These are phyloP conservation scores for Plumapathes pennacea DNA, from an alignment of 92 coral and sea anemone genomes.

Conservation along the genomic window DNA sequence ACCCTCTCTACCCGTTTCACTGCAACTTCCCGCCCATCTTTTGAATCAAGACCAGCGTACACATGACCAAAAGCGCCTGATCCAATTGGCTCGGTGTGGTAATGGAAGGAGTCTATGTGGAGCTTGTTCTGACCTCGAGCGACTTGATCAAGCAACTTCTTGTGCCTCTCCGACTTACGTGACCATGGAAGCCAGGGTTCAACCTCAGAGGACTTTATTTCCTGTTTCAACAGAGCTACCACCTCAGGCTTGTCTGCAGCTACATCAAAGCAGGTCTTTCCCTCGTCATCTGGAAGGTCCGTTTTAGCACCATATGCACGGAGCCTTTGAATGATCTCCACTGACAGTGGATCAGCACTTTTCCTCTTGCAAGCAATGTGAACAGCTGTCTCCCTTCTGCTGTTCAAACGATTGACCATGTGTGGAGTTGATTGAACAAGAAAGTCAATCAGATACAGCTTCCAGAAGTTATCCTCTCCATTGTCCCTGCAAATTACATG, in stretches of 20 bases:
- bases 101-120: conserved; percentile 13
- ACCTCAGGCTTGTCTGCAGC: conserved; percentile 3
- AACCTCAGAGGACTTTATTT: neutral
- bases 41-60: conserved; percentile 37
- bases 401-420: too few species aligned
- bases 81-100: conserved; percentile 32
- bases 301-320: too few species aligned
- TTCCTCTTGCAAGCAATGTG: too few species aligned
- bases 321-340: too few species aligned
- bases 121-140: conserved; percentile 27
- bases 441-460: too few species aligned
- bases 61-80: conserved; percentile 47
- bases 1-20: conserved; percentile 40
- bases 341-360: too few species aligned
- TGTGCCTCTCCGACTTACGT: neutral
- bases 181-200: conserved; percentile 13
- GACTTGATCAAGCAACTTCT: conserved; percentile 5
- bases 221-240: neutral
- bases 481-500: too few species aligned
- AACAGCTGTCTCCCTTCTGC: too few species aligned
- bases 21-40: conserved; percentile 57
- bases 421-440: too few species aligned
- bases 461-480: too few species aligned
- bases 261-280: conserved; percentile 10
- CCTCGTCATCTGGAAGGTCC: neutral